Base-by-base conservation (phyloP, 2,113 vertebrate genomes). In the Callithrix jacchus region DNA sequence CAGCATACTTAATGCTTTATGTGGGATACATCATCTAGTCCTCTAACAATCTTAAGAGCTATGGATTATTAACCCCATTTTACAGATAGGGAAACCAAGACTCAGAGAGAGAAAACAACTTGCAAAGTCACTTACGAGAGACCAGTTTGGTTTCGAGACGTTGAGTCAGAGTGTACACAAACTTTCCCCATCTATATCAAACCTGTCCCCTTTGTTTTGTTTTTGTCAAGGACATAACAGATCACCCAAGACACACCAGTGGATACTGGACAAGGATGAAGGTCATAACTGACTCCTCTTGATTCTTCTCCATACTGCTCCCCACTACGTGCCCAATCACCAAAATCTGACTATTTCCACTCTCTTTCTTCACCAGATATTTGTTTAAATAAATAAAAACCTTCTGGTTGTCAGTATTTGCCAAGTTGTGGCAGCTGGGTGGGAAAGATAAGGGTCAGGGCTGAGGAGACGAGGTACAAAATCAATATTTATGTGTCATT, bases 361-460 rank as follows among this genome's bases (percentile, higher is more conserved):
- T 64, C 37, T 90, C 56, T 74, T 95, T 64, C 74, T 87, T 93
- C 54, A 30, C 91, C 79, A 96, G 86, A 58, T 83, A 68, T 81
- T 89, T 77, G 40, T 73, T 64, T 82, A 81, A 88, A 79, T 71
- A 96, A 96, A 97, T 93, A 71, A 83, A 88, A 96, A 76, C 91
- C 94, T 71, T 49, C 52, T 54, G 87, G 49, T 49, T 20, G 25
- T 73, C 86, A 18, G 40, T 42, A 58, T 58, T 91, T 64, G 89
- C 82, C 95, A 85, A 90, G 87, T 83, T 30, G 7, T 32, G 37
- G 81, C 32, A 18, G 71, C 70, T 79, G 2, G 23, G n/a, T 42
- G 12, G 80, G 25, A 27, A 27, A 25, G 42, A 80, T 5, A 13
- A 47, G 27, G 12, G 4, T n/a, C 73, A 35, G 52, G 4, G 1